Percentiles rank a stretch among this genome's conserved stretches.
Conservation (phyloP, 2,113 vertebrate species). For the Cinclus cinclus region DNA sequence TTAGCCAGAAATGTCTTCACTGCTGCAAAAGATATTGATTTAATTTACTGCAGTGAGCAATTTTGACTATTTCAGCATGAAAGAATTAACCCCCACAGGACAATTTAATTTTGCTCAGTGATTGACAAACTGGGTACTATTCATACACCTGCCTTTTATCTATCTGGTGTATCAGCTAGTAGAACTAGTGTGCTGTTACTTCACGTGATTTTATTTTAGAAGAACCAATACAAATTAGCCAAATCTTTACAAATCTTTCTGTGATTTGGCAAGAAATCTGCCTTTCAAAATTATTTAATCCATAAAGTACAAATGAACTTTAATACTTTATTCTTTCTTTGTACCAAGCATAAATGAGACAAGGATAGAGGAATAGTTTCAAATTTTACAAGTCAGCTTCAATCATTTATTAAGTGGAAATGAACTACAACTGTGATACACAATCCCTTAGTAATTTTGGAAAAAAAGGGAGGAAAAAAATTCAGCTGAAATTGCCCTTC, state of each 20-base stretch:
- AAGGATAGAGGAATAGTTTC: background rate
- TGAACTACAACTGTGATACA: background rate
- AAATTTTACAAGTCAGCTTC: background rate
- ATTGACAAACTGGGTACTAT: background rate
- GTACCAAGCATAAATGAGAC: background rate
- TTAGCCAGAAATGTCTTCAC: background rate
- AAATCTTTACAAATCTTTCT: background rate
- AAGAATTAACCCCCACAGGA: background rate
- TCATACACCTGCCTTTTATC: background rate
- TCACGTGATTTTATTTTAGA: background rate
- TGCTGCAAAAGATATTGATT: background rate
- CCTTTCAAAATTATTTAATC: background rate
- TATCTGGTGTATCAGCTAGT: rapidly evolving
- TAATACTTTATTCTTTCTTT: background rate
- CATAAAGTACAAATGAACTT: background rate
- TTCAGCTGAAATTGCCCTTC: background rate
- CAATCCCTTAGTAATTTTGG: background rate
- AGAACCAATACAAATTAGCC: background rate
- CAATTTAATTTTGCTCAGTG: background rate
- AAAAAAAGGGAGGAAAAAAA: background rate
- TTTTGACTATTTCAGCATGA: background rate
- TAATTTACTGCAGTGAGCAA: background rate
- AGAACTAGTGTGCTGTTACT: background rate
- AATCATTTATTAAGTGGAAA: background rate
- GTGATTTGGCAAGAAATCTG: background rate